Evolutionary conservation across 2,888 invertebrate species (phyloP).

Genomic region (Nysson spinosus): DNA sequence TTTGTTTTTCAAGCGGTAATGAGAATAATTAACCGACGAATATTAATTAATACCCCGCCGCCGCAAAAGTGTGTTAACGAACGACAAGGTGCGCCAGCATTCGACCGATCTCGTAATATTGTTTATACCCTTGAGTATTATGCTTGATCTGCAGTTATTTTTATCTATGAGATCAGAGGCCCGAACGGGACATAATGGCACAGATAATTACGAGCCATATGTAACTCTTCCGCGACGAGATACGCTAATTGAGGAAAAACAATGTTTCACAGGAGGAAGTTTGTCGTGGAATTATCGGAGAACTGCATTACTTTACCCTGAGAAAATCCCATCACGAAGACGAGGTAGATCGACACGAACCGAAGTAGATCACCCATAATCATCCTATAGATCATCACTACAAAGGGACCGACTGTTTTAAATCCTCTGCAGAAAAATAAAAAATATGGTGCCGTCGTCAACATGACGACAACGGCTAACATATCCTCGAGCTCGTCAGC

Average conservation of each 20-base stretch:
- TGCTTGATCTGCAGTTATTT: not conserved
- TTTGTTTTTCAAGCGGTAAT: too few relatives aligned
- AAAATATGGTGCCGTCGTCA: constrained; percentile 97
- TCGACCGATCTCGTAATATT: not conserved
- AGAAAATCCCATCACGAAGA: constrained; percentile 98
- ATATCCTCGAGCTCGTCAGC: constrained; percentile 93
- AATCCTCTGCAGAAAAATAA: constrained; percentile 99
- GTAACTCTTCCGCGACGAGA: too few relatives aligned
- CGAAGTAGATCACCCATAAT: constrained; percentile 96
- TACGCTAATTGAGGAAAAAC: too few relatives aligned
- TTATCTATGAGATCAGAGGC: not conserved
- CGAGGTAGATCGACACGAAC: constrained; percentile 97
- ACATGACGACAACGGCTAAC: constrained; percentile 94
- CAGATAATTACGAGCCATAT: too few relatives aligned
- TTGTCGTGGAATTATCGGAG: too few relatives aligned
- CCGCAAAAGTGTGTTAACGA: too few relatives aligned
- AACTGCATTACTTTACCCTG: constrained; percentile 83
- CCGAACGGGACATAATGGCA: too few relatives aligned
- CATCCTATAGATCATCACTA: constrained; percentile 99
- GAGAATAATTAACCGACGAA: too few relatives aligned
- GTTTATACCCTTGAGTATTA: too few relatives aligned
- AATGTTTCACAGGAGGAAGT: too few relatives aligned
- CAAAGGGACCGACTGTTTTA: constrained; percentile 98
- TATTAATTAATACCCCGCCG: too few relatives aligned
- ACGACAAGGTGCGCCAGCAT: not conserved